These are phyloP conservation scores for Odontocolon sp. DNA, from an alignment of 2,888 invertebrate species.

Conservation along the genomic window DNA sequence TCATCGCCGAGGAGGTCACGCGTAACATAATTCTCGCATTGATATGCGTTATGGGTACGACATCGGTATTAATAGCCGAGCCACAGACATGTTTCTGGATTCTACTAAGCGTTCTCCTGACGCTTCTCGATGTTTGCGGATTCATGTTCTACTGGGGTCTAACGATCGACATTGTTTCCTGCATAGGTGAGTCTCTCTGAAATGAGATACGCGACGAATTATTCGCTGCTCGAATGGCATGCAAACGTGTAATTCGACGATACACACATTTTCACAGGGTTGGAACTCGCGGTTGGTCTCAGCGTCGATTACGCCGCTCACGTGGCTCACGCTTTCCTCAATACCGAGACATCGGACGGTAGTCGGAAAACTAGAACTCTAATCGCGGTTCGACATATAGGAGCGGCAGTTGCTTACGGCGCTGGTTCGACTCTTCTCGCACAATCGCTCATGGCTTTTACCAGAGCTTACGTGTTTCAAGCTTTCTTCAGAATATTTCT, in stretches of 20 bases:
- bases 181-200: conserved; percentile 84
- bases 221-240: neutral
- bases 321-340: conserved; percentile 90
- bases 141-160: conserved; percentile 92
- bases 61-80: conserved; percentile 88
- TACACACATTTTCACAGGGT: conserved; percentile 67
- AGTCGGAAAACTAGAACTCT: conserved; percentile 82
- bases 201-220: neutral
- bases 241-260: neutral
- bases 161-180: conserved; percentile 91
- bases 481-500: conserved; percentile 90
- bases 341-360: conserved; percentile 82
- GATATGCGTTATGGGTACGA: conserved; percentile 90
- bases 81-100: conserved; percentile 90
- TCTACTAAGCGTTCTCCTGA: conserved; percentile 88
- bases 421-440: conserved; percentile 90
- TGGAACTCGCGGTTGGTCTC: conserved; percentile 90
- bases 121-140: conserved; percentile 88
- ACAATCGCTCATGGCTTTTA: conserved; percentile 86
- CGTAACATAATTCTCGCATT: conserved; percentile 89
- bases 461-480: conserved; percentile 89
- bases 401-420: conserved; percentile 89
- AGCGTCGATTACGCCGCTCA: conserved; percentile 93
- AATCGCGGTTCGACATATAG: conserved; percentile 87
- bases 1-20: conserved; percentile 88